Evolutionary conservation across 2,888 invertebrate species (phyloP), one percentile per base, ranked within the genome.

Genomic region (Mallateleia sp.): DNA sequence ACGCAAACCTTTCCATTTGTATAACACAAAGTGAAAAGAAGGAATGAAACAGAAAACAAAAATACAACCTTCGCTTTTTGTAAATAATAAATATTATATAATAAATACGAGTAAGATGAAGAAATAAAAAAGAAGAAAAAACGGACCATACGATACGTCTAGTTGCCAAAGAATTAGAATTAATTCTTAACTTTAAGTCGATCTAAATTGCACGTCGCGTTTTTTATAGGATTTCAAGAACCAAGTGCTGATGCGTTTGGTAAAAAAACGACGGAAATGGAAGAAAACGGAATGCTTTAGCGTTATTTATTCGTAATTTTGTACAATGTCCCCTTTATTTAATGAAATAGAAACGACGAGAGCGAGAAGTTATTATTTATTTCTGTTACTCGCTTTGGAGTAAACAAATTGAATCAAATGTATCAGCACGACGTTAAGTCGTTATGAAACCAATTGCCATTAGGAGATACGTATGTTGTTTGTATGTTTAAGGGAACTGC

Each of bases 101-200:
- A 72, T 42, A 22, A 67, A 9, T 58, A 52, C 47, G 34, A 32
- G 58, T 50, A 11, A 45, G 11, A 25, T 47, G 32, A 52, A 20
- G 20, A 18, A 45, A 38, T 22, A 62, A 75, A 54, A 47, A 52
- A 20, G 20, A 18, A 45, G 25, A 32, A 62, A 75, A 54, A 47
- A 90, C 89, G 92, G 91, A 91, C 91, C 92, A 92, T 92, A 89
- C 88, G 88, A 91, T 89, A 89, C 88, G 90, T 89, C 91, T 90
- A 92, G 91, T 92, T 92, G 92, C 93, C 93, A 93, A 93, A 93
- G 93, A 92, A 90, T 91, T 91, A 92, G 89, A 83, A 34, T 58
- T 80, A 87, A 86, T 88, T 25, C 34, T 52, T 82, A 87, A 85
- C 56, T 77, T 81, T 87, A 90, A 86, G 80, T 66, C 60, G 56